These are phyloP conservation scores for Gobionotothen gibberifrons DNA, from an alignment of 2,797 vertebrate genomes.

Conservation along the genomic window DNA sequence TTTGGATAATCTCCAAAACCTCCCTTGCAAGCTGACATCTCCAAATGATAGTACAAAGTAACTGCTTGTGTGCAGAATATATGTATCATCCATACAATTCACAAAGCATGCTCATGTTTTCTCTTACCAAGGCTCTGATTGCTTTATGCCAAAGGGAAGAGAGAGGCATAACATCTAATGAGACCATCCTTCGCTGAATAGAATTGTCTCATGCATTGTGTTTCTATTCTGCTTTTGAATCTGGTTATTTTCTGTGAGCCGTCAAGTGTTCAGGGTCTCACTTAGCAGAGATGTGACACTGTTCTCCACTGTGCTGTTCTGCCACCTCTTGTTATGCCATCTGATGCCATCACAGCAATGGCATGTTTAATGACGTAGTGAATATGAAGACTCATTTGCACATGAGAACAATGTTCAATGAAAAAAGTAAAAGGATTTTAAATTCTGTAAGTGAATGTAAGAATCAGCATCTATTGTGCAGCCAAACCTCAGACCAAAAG, in stretches of 20 bases:
- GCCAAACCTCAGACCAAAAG: slow-evolving; percentile 4
- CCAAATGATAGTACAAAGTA: slow-evolving; percentile 25
- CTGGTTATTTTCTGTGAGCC: slow-evolving; percentile 15
- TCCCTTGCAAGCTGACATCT: slow-evolving; percentile 48
- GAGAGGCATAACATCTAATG: slow-evolving; percentile 23
- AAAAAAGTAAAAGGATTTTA: neutral
- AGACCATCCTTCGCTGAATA: slow-evolving; percentile 22
- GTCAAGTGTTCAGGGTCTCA: slow-evolving; percentile 25
- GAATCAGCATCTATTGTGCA: slow-evolving; percentile 5
- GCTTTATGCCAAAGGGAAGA: slow-evolving; percentile 39
- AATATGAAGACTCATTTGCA: slow-evolving; percentile 13
- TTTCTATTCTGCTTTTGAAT: slow-evolving; percentile 33
- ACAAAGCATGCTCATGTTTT: slow-evolving; percentile 19
- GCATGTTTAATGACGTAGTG: slow-evolving; percentile 13
- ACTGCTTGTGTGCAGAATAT: slow-evolving; percentile 38
- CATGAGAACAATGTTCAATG: slow-evolving; percentile 7
- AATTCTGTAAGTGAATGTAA: neutral
- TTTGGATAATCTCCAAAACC: slow-evolving; percentile 33
- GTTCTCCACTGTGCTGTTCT: neutral
- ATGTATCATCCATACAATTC: slow-evolving; percentile 39
- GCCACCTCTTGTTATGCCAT: slow-evolving; percentile 11
- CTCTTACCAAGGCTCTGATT: slow-evolving; percentile 30
- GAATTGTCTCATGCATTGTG: slow-evolving; percentile 11
- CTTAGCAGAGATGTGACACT: slow-evolving; percentile 7
- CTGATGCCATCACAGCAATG: slow-evolving; percentile 10